Conservation (phyloP, 2,113 vertebrate genomes). For the Zootoca vivipara region DNA sequence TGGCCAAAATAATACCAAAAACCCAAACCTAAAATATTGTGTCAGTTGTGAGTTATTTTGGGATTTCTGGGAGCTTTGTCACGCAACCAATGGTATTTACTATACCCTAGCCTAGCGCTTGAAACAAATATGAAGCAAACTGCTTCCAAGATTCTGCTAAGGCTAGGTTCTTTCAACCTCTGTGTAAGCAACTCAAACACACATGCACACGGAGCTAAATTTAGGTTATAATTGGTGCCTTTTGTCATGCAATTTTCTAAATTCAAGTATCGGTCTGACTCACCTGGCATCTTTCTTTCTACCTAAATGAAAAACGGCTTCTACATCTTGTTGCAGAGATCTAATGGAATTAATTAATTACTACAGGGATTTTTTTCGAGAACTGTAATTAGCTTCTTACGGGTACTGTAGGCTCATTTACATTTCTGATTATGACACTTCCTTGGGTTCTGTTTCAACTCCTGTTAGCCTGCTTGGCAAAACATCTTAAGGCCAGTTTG, state of each 20-base stretch:
- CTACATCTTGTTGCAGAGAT: slow-evolving; percentile 21
- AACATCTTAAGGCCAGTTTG: not conserved
- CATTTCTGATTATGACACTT: slow-evolving; percentile 52
- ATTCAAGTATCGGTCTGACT: slow-evolving; percentile 25
- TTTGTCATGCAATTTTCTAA: slow-evolving; percentile 30
- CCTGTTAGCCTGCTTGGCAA: slow-evolving; percentile 18
- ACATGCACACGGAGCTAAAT: slow-evolving; percentile 15
- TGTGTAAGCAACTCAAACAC: not conserved
- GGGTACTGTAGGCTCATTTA: slow-evolving; percentile 42
- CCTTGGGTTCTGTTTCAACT: slow-evolving; percentile 48
- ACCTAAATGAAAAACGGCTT: slow-evolving; percentile 26
- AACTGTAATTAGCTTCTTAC: slow-evolving; percentile 54
- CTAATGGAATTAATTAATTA: slow-evolving; percentile 52
- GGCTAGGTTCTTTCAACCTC: not conserved
- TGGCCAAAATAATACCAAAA: no score
- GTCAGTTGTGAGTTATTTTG: no score
- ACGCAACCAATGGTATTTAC: not conserved
- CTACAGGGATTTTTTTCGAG: slow-evolving; percentile 39
- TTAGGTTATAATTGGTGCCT: slow-evolving; percentile 32
- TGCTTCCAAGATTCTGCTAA: slow-evolving; percentile 9
- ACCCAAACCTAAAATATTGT: no score
- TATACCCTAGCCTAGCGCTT: not conserved
- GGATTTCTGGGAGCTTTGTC: no score
- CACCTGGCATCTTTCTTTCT: slow-evolving; percentile 32
- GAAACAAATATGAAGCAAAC: slow-evolving; percentile 26